Percentiles rank a stretch among this genome's conserved stretches.
Evolutionary conservation across 2,888 invertebrate species (phyloP).

Genomic region (Pandemis corylana): DNA sequence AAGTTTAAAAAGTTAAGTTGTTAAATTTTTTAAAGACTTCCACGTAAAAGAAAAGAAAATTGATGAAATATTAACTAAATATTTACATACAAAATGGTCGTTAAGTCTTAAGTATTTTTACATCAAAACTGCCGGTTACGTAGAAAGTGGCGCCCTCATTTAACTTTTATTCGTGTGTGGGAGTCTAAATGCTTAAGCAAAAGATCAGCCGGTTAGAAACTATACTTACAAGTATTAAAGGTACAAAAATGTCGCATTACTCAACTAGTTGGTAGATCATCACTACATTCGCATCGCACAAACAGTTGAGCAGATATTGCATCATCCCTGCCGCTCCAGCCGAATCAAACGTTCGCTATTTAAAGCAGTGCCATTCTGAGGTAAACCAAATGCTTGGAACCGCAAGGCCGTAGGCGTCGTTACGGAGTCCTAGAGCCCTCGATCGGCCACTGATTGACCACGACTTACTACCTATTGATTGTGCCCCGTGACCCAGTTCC

Average conservation of each 20-base stretch:
- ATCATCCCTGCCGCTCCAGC: not conserved
- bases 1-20: not conserved
- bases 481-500: slow-evolving; percentile 37
- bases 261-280: not conserved
- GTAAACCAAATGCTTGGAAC: not conserved
- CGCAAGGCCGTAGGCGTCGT: slow-evolving; percentile 3
- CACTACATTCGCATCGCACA: not conserved
- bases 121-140: too few relatives aligned
- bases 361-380: not conserved
- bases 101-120: too few relatives aligned
- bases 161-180: too few relatives aligned
- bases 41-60: too few relatives aligned
- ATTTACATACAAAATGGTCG: too few relatives aligned
- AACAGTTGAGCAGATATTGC: not conserved
- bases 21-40: not conserved
- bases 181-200: too few relatives aligned
- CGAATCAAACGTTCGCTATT: slow-evolving; percentile 1
- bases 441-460: slow-evolving; percentile 37
- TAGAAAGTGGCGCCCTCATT: too few relatives aligned
- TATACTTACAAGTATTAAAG: not conserved
- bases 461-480: slow-evolving; percentile 33
- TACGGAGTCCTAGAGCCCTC: not conserved
- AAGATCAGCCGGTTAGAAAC: not conserved
- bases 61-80: too few relatives aligned
- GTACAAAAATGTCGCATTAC: not conserved